Conservation (phyloP, 2,888 invertebrate genomes). For the Apotomis betuletana region DNA sequence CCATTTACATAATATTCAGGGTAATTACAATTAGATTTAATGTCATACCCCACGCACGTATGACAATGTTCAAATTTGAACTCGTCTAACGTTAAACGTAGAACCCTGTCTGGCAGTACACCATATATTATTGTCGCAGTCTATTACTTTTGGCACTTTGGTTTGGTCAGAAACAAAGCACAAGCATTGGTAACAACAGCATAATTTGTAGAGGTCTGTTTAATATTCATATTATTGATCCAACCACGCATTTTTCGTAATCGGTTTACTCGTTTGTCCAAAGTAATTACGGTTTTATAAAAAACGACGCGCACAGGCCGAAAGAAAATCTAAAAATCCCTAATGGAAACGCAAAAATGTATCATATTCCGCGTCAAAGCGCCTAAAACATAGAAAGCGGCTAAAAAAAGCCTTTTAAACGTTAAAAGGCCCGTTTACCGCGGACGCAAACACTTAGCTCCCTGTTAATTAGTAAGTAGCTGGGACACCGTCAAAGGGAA, state of each 20-base stretch:
- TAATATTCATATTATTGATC: no score
- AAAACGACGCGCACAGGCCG: constrained; percentile 7
- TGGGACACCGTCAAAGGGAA: constrained; percentile 82
- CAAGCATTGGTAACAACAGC: no score
- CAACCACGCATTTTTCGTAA: background rate
- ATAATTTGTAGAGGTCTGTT: no score
- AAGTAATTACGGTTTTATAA: constrained; percentile 8
- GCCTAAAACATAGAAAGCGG: constrained; percentile 72
- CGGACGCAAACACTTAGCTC: constrained; percentile 83
- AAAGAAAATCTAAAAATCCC: constrained; percentile 45
- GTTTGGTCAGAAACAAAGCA: no score
- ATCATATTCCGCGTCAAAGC: constrained; percentile 75
- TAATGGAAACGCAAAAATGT: constrained; percentile 73
- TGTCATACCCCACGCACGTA: no score
- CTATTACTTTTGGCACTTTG: no score
- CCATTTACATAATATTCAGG: no score
- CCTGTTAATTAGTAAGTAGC: constrained; percentile 83
- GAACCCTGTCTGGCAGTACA: no score
- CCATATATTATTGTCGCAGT: no score
- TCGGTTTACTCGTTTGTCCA: constrained; percentile 2
- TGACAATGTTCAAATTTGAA: no score
- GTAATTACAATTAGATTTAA: no score
- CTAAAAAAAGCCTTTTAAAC: constrained; percentile 78
- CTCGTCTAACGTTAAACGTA: no score
- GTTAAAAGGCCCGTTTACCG: constrained; percentile 83